Evolutionary conservation across 2,888 invertebrate genomes (phyloP).

Genomic region (Agrotis exclamationis): DNA sequence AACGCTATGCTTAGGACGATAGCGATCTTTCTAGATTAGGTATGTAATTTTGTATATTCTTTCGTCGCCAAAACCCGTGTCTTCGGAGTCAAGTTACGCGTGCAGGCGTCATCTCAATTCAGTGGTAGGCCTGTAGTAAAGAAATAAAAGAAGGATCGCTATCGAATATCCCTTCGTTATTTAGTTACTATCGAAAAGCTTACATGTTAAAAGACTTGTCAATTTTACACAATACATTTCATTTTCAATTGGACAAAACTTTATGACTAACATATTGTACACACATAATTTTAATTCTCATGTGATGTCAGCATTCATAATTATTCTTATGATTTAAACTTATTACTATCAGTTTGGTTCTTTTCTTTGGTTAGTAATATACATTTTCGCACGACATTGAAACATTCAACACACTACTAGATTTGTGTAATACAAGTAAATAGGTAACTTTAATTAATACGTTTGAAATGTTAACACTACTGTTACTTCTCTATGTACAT

Average conservation of each 20-base stretch:
- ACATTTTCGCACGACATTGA: slow-evolving; percentile 66
- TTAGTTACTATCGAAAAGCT: slow-evolving; percentile 44
- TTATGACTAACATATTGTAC: slow-evolving; percentile 43
- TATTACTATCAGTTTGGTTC: slow-evolving; percentile 84
- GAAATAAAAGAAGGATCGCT: slow-evolving; percentile 41
- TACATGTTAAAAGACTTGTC: slow-evolving; percentile 49
- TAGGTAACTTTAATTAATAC: slow-evolving; percentile 61
- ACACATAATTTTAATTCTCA: slow-evolving; percentile 42
- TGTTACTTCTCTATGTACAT: slow-evolving; percentile 74
- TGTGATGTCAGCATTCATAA: slow-evolving; percentile 48
- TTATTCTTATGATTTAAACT: slow-evolving; percentile 63
- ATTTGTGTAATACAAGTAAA: slow-evolving; percentile 56
- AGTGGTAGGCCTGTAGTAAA: slow-evolving; percentile 7
- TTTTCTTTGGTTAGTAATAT: slow-evolving; percentile 79
- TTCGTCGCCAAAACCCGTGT: too few relatives aligned
- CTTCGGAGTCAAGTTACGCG: too few relatives aligned
- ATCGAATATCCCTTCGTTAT: slow-evolving; percentile 38
- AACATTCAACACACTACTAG: slow-evolving; percentile 60
- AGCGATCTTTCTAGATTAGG: too few relatives aligned
- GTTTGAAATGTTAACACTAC: slow-evolving; percentile 63
- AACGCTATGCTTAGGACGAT: too few relatives aligned
- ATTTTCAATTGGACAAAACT: slow-evolving; percentile 59
- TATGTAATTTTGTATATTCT: too few relatives aligned
- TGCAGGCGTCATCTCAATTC: neutral
- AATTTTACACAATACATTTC: slow-evolving; percentile 50